phyloP scores from a whole-genome alignment of 1,140 invertebrate species.

The Bombus ignitus region DNA sequence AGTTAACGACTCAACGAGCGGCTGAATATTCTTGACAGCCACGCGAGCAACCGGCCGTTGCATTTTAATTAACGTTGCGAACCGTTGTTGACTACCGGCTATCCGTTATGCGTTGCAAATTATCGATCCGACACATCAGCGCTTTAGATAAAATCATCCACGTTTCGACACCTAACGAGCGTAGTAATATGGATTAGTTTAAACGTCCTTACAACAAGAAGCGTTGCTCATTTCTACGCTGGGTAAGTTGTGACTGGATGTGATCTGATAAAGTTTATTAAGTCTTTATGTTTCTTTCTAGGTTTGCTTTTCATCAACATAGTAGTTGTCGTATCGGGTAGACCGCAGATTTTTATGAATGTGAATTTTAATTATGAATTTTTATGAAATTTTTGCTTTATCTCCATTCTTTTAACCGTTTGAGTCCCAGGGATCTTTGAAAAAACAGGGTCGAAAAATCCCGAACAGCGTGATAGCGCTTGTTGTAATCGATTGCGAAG shows the following conservation, averaged over 20 bases:
- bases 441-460: no score
- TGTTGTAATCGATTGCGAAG: no score
- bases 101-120: neutral
- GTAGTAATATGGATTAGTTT: neutral
- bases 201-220: neutral
- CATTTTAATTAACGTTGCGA: conserved; percentile 40
- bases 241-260: no score
- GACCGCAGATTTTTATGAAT: no score
- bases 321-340: no score
- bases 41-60: neutral
- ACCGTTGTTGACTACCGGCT: neutral
- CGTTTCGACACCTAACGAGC: neutral
- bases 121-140: neutral
- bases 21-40: conserved; percentile 46
- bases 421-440: no score
- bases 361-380: no score
- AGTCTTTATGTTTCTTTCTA: neutral
- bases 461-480: no score
- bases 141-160: neutral
- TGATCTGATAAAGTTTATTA: neutral
- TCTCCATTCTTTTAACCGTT: no score
- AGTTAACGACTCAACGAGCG: conserved; percentile 39
- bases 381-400: no score
- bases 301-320: no score
- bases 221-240: no score